phyloP scores from a whole-genome alignment of 2,888 invertebrate genomes.

The Thera obeliscata region DNA sequence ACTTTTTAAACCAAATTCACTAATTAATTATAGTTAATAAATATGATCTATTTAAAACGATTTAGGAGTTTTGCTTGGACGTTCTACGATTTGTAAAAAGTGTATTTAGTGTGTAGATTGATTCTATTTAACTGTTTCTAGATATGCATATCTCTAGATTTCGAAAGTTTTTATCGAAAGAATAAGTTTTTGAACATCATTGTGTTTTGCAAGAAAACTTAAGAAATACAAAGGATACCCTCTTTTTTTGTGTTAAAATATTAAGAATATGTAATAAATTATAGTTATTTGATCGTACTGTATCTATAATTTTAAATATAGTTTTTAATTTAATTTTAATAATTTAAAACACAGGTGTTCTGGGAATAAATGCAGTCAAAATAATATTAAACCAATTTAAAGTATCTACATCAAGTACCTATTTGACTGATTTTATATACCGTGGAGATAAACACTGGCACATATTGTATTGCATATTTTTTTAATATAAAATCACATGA shows the following conservation, averaged over 20 bases:
- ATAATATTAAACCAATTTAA: not conserved
- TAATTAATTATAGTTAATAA: constrained; percentile 61
- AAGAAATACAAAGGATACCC: not conserved
- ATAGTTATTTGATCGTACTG: constrained; percentile 27
- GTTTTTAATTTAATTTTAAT: constrained; percentile 10
- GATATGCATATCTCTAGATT: constrained; percentile 83
- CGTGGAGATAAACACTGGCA: not conserved
- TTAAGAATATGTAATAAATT: constrained; percentile 9
- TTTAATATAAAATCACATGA: no score
- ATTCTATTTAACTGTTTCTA: constrained; percentile 80
- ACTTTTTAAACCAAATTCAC: constrained; percentile 57
- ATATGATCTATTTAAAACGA: constrained; percentile 68
- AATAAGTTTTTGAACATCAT: constrained; percentile 48
- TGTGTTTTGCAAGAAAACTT: constrained; percentile 1
- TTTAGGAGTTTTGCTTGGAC: constrained; percentile 76
- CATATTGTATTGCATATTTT: no score
- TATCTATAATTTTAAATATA: constrained; percentile 21
- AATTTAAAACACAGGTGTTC: constrained; percentile 10
- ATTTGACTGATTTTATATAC: not conserved
- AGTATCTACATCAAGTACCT: not conserved
- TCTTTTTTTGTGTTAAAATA: constrained; percentile 11
- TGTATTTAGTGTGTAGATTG: constrained; percentile 81
- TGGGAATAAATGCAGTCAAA: constrained; percentile 10
- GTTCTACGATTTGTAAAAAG: constrained; percentile 81
- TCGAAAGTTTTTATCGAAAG: constrained; percentile 61